phyloP scores from a whole-genome alignment of 2,113 vertebrate genomes.

The Hypocryptadius cinnamomeus region DNA sequence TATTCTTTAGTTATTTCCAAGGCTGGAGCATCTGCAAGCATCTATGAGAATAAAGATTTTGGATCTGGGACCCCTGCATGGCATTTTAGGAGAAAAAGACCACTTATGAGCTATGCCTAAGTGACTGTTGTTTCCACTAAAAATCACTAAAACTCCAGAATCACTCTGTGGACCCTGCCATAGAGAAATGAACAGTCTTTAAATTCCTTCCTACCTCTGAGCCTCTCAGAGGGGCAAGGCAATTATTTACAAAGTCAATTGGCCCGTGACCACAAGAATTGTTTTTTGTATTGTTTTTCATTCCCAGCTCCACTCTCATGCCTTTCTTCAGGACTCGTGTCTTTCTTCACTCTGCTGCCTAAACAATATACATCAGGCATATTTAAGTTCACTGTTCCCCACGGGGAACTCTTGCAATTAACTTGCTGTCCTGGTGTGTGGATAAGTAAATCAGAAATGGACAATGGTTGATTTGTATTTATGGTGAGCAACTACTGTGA shows the following conservation, averaged over 20 bases:
- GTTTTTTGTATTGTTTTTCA: slow-evolving; percentile 9
- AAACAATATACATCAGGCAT: slow-evolving; percentile 31
- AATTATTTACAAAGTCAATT: slow-evolving; percentile 66
- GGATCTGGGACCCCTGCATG: background rate
- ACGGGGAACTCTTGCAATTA: slow-evolving; percentile 59
- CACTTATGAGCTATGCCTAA: background rate
- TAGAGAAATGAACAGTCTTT: slow-evolving; percentile 37
- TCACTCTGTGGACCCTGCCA: background rate
- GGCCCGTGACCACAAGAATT: background rate
- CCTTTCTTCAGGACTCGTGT: background rate
- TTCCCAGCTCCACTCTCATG: background rate
- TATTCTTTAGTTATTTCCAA: background rate
- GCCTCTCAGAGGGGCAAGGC: background rate
- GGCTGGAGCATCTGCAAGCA: background rate
- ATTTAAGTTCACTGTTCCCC: slow-evolving; percentile 49
- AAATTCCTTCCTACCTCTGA: slow-evolving; percentile 27
- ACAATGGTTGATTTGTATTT: slow-evolving; percentile 60
- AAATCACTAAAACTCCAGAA: background rate
- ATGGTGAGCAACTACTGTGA: slow-evolving; percentile 45
- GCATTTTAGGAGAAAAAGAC: background rate
- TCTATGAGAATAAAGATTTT: background rate
- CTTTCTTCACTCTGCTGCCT: slow-evolving; percentile 30
- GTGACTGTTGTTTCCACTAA: background rate
- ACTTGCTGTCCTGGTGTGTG: slow-evolving; percentile 62
- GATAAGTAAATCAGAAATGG: slow-evolving; percentile 60